Conservation (phyloP, 2,797 vertebrate genomes). For the Salmo trutta region DNA sequence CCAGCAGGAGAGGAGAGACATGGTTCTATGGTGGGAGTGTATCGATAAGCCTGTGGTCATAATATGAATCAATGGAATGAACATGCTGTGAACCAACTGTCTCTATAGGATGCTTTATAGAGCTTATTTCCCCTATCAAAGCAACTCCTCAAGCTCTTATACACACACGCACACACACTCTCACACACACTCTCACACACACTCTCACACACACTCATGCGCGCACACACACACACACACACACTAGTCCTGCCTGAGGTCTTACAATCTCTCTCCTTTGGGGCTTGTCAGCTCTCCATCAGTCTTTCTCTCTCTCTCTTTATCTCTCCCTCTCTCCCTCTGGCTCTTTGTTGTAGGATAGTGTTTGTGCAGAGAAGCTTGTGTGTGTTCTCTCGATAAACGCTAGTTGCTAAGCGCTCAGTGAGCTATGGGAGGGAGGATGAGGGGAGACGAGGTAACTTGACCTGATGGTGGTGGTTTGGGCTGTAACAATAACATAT, state of each 20-base stretch:
- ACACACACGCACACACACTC: too few relatives aligned
- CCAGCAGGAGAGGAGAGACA: background rate
- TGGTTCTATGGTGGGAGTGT: background rate
- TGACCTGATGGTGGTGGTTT: background rate
- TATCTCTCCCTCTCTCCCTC: too few relatives aligned
- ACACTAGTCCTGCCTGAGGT: too few relatives aligned
- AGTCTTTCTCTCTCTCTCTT: too few relatives aligned
- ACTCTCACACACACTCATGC: too few relatives aligned
- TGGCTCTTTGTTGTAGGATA: constrained; percentile 30
- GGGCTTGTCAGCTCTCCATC: too few relatives aligned
- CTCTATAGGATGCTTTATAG: background rate
- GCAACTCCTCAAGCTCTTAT: too few relatives aligned
- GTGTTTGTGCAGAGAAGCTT: constrained; percentile 46
- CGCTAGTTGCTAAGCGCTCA: constrained; percentile 31
- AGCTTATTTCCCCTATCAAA: too few relatives aligned
- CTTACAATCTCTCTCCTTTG: too few relatives aligned
- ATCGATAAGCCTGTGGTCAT: background rate
- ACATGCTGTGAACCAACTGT: background rate
- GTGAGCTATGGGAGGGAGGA: too few relatives aligned
- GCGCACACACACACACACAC: too few relatives aligned
- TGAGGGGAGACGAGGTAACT: constrained; percentile 1
- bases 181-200: too few relatives aligned
- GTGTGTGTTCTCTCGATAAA: constrained; percentile 52
- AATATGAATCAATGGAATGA: background rate
- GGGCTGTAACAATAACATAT: constrained; percentile 50